Evolutionary conservation across 2,113 vertebrate species (phyloP).

Genomic region (Paracanthobrama guichenoti): DNA sequence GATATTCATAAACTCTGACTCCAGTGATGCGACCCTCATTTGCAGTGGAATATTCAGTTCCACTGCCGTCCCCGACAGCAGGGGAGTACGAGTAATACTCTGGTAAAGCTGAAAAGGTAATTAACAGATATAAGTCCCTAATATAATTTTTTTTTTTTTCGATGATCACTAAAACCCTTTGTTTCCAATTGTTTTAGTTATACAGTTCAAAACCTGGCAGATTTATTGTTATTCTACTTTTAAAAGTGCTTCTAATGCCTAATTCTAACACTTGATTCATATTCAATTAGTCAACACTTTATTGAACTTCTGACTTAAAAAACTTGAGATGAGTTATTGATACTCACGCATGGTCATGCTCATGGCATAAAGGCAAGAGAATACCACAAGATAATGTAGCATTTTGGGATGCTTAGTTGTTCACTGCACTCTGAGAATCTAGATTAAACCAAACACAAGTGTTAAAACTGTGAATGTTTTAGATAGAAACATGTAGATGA

Average conservation of each 20-base stretch:
- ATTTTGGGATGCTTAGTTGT: background rate
- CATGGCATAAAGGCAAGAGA: conserved; percentile 24
- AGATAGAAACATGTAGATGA: too few relatives aligned
- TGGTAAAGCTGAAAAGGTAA: background rate
- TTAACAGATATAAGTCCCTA: too few relatives aligned
- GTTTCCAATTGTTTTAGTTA: background rate
- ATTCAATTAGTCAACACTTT: background rate
- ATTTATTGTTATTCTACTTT: background rate
- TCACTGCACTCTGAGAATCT: background rate
- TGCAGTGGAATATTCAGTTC: conserved; percentile 3
- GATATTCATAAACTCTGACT: background rate
- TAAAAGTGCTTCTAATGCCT: background rate
- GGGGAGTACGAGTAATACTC: background rate
- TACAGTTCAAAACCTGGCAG: background rate
- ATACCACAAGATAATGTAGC: background rate
- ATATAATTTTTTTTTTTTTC: background rate
- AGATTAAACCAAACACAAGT: background rate
- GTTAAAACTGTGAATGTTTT: too few relatives aligned
- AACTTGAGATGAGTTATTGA: background rate
- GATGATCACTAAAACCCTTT: background rate
- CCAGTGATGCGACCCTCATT: conserved; percentile 9
- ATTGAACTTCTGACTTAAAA: too few relatives aligned
- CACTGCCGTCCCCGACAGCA: background rate
- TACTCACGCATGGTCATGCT: conserved; percentile 6
- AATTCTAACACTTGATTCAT: background rate